Evolutionary conservation across 2,888 invertebrate genomes (phyloP), one percentile per base, ranked within the genome.

Genomic region (Phalangium opilio): DNA sequence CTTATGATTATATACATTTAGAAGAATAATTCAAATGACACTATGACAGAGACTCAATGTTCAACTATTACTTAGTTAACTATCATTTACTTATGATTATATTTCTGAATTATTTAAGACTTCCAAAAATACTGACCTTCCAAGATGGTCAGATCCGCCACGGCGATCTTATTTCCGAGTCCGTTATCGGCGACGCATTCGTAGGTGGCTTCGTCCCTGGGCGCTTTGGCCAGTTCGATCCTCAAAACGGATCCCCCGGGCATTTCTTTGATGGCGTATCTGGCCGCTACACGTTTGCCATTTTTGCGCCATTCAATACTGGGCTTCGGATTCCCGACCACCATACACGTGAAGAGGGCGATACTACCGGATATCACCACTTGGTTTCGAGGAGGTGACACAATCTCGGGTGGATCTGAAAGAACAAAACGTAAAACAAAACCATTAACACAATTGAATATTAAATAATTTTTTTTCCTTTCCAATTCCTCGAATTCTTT

Each of bases 121-220:
- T n/a, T n/a, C n/a, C n/a, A n/a, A n/a, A n/a, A n/a, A n/a, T n/a
- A 3, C 83, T 76, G 73, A 90, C 89, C 78, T 75, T 85, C 83
- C 69, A 87, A 84, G 57, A 95, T 89, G 48, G 78, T 79, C 58
- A 98, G 76, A 46, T 79, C 80, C 43, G 93, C 95, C 55, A 83
- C 81, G 20, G 91, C 86, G 55, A 79, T 79, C 51, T 90, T 87
- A 67, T 90, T 89, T 1, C 93, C 95, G 20, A 91, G 87, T 38
- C 91, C 90, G 69, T 96, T 98, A 68, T 93, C 91, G 0, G 95
- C 96, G 44, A 91, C 81, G 64, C 96, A 98, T 66, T 95, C 90
- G 70, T 91, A 91, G 14, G 78, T 78, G 21, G 87, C 83, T 65
- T 87, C 86, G 68, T 96, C 95, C 45, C 86, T 75, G 49, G 75